A percentile compares a stretch with the other conserved stretches of the same genome.
Conservation (phyloP, 2,797 vertebrate species). For the Eulemur rubriventer region DNA sequence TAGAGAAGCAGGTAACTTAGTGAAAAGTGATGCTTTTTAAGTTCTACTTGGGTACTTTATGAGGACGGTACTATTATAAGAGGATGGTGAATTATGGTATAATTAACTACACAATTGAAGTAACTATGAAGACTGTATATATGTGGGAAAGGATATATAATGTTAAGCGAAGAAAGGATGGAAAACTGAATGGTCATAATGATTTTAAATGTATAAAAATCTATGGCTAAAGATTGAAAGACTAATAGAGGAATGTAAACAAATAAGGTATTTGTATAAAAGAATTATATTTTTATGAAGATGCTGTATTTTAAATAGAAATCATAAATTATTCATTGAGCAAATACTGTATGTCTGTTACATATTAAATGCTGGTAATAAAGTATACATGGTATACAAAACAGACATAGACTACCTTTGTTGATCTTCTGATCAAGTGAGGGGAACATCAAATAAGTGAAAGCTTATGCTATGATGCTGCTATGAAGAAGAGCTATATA, state of each 20-base stretch:
- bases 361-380: not conserved
- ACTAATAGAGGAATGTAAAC: not conserved
- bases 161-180: not conserved
- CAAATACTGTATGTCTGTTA: not conserved
- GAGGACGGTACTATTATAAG: not conserved
- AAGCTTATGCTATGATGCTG: not conserved
- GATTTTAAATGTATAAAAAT: not conserved
- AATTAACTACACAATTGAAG: not conserved
- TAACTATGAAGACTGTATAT: not conserved
- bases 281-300: conserved; percentile 22
- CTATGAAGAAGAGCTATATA: not conserved
- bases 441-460: not conserved
- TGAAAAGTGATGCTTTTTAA: conserved; percentile 27
- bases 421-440: not conserved
- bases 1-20: not conserved
- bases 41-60: not conserved
- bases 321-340: not conserved
- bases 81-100: not conserved
- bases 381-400: not conserved
- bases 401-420: not conserved
- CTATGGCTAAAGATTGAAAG: not conserved
- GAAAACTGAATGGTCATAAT: not conserved
- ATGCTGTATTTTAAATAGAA: conserved; percentile 23
- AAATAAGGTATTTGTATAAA: not conserved
- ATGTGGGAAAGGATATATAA: not conserved